phyloP scores from a whole-genome alignment of 1,140 invertebrate genomes.

The Diuraphis noxia region DNA sequence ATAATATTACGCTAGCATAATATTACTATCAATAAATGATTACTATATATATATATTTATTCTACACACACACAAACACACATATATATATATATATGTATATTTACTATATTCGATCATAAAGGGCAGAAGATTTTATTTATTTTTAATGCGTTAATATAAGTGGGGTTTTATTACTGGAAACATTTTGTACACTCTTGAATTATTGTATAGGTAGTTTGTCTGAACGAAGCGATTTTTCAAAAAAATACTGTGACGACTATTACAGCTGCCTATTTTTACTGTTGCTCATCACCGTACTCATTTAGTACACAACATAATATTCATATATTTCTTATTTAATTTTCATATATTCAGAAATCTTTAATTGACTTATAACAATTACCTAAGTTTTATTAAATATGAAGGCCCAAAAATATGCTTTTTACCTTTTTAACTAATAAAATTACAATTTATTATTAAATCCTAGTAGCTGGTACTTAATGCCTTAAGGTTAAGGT shows the following conservation, averaged over 20 bases:
- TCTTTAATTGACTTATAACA: not conserved
- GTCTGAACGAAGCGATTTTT: no score
- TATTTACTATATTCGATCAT: no score
- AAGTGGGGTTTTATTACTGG: not conserved
- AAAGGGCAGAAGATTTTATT: no score
- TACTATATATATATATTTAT: no score
- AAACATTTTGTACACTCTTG: not conserved
- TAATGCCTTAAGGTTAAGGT: not conserved
- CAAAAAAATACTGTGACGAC: no score
- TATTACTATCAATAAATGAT: no score
- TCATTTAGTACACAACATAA: not conserved
- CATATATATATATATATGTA: no score
- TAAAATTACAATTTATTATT: no score
- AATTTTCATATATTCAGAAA: not conserved
- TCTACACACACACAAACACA: no score
- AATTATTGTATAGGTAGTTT: not conserved
- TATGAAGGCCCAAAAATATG: not conserved
- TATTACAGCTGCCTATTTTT: not conserved
- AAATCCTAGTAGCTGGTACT: not conserved
- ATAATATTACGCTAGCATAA: no score
- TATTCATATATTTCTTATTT: no score
- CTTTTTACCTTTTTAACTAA: not conserved
- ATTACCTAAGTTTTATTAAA: not conserved
- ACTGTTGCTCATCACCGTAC: not conserved
- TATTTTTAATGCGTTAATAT: not conserved